A percentile compares a stretch with the other conserved stretches of the same genome.
Conservation (phyloP, 2,888 invertebrate genomes). For the Prosopocoilus inquinatus region DNA sequence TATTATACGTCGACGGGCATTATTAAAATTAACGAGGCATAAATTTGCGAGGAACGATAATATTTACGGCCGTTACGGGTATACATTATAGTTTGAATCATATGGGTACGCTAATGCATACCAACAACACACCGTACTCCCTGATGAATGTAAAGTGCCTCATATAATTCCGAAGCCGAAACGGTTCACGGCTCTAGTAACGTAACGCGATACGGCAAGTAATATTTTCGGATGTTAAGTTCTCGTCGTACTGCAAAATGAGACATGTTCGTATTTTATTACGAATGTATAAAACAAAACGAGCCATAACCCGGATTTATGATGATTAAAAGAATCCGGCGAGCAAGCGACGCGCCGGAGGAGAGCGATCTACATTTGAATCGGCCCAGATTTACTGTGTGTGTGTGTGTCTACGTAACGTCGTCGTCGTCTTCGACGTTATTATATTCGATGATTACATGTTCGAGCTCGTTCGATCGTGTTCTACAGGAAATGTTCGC, state of each 20-base stretch:
- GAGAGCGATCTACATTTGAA: background rate
- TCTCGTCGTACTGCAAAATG: background rate
- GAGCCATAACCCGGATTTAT: constrained; percentile 17
- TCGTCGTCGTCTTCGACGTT: background rate
- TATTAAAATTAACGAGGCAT: too few species aligned
- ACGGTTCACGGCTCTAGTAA: too few species aligned
- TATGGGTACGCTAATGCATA: too few species aligned
- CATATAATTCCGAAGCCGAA: too few species aligned
- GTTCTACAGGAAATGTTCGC: too few species aligned
- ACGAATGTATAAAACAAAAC: constrained; percentile 13
- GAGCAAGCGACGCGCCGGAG: background rate
- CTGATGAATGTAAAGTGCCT: too few species aligned
- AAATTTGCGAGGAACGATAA: too few species aligned
- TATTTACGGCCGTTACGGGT: too few species aligned
- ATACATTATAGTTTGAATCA: too few species aligned
- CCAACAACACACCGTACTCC: too few species aligned
- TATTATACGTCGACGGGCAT: too few species aligned
- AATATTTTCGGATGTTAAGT: constrained; percentile 1
- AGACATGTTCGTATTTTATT: constrained; percentile 12
- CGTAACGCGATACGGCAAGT: too few species aligned
- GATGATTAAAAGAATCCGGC: constrained; percentile 18
- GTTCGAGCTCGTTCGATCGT: background rate
- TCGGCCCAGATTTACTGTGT: background rate
- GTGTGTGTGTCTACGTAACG: background rate
- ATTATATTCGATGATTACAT: background rate